Percentiles rank a stretch among this genome's conserved stretches.
Evolutionary conservation across 2,888 invertebrate genomes (phyloP).

Genomic region (Alloplasta piceator): DNA sequence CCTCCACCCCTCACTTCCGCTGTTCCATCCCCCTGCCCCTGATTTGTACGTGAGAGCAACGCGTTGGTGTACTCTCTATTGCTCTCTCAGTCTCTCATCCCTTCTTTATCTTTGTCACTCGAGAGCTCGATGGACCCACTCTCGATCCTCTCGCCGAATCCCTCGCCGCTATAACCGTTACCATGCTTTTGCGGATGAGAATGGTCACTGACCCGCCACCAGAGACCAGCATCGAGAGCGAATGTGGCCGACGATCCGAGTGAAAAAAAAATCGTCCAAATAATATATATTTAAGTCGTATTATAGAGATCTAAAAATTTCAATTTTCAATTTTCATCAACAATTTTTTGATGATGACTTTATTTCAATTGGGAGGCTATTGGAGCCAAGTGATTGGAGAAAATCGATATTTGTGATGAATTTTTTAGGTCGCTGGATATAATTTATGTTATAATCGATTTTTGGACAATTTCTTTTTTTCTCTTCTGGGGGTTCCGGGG

Average conservation of each 20-base stretch:
- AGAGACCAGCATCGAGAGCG: slow-evolving; percentile 19
- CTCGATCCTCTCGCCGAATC: slow-evolving; percentile 41
- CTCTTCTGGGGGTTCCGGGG: neutral
- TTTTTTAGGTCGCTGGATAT: too few relatives aligned
- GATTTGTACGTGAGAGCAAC: slow-evolving; percentile 51
- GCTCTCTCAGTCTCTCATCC: neutral
- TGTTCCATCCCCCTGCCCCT: slow-evolving; percentile 16
- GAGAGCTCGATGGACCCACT: slow-evolving; percentile 39
- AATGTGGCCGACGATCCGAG: neutral
- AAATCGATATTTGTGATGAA: too few relatives aligned
- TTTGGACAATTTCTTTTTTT: too few relatives aligned
- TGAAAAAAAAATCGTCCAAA: neutral
- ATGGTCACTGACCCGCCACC: slow-evolving; percentile 34
- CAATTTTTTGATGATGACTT: too few relatives aligned
- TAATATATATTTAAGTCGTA: neutral
- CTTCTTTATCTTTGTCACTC: slow-evolving; percentile 4
- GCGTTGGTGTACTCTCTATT: slow-evolving; percentile 19
- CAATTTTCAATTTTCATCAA: neutral
- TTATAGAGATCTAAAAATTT: neutral
- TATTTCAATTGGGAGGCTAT: too few relatives aligned
- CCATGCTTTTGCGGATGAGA: slow-evolving; percentile 36
- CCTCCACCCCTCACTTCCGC: slow-evolving; percentile 40
- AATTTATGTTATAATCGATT: too few relatives aligned
- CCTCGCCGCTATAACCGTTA: slow-evolving; percentile 24
- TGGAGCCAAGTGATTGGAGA: too few relatives aligned